phyloP scores from a whole-genome alignment of 2,113 vertebrate species.

The Saccopteryx leptura region DNA sequence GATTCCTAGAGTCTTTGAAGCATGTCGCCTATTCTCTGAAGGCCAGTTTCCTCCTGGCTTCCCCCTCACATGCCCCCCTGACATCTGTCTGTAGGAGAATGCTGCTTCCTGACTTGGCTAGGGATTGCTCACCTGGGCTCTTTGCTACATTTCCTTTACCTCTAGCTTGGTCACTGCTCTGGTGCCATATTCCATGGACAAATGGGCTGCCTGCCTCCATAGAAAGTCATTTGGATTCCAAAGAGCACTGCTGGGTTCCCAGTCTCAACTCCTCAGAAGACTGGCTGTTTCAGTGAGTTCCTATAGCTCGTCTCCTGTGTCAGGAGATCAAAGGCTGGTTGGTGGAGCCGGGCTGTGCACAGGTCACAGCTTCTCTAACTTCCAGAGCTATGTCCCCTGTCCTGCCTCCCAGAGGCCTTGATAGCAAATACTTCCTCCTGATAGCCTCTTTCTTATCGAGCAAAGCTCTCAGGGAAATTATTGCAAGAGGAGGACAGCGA shows the following conservation, averaged over 20 bases:
- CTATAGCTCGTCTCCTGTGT: neutral
- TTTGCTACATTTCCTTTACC: neutral
- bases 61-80: too few relatives aligned
- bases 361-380: neutral
- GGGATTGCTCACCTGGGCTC: neutral
- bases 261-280: neutral
- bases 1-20: neutral
- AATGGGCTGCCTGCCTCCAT: neutral
- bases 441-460: neutral
- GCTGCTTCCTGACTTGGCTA: neutral
- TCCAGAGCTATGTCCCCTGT: neutral
- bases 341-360: neutral
- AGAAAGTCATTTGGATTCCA: neutral
- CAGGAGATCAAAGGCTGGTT: neutral
- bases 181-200: neutral
- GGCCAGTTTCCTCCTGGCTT: neutral
- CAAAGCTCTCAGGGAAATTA: neutral
- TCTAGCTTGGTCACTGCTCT: neutral
- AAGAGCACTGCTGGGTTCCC: neutral
- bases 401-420: neutral
- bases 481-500: neutral
- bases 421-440: neutral
- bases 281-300: neutral
- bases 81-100: neutral
- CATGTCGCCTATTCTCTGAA: neutral